Conservation (phyloP, 2,113 vertebrate genomes). For the mouse (Mus musculus) region GRCm39 chr1:175643001-175643500, state of each 20-base stretch:
- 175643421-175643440: background rate
- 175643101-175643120: background rate
- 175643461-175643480: background rate
- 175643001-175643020: background rate
- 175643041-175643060: background rate
- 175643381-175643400: background rate
- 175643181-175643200: background rate
- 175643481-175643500: background rate
- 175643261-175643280: conserved; percentile 8
- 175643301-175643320: background rate
- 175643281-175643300: background rate
- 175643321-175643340: background rate
- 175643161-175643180: conserved; percentile 17
- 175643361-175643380: background rate
- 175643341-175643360: background rate
- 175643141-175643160: conserved; percentile 7
- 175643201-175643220: background rate
- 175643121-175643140: background rate
- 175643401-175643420: background rate
- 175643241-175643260: background rate
- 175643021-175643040: background rate
- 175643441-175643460: background rate
- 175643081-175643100: background rate
- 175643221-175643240: background rate
- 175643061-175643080: background rate